These are phyloP conservation scores for Catharus minimus DNA, from an alignment of 2,113 vertebrate genomes.

Conservation along the genomic window DNA sequence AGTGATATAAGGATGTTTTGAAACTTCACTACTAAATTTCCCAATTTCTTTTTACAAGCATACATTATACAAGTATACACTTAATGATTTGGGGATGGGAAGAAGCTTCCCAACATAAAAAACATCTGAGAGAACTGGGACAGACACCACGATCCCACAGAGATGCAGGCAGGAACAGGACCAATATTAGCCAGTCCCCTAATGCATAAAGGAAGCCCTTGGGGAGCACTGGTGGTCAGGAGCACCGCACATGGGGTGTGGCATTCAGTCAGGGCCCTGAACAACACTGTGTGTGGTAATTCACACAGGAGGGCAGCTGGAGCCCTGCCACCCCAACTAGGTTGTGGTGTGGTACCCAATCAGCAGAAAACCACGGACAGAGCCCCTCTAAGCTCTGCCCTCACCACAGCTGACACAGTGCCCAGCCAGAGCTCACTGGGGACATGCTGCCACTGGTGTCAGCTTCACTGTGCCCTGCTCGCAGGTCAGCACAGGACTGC, in stretches of 20 bases:
- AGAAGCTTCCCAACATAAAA: too few relatives aligned
- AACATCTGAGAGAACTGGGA: background rate
- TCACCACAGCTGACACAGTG: background rate
- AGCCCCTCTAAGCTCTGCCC: background rate
- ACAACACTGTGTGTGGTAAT: background rate
- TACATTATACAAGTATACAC: background rate
- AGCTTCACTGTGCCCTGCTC: background rate
- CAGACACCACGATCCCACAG: background rate
- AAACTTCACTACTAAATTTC: background rate
- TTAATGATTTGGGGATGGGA: background rate
- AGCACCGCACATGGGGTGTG: rapidly evolving
- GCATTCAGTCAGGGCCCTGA: rapidly evolving
- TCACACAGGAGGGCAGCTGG: background rate
- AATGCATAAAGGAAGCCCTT: background rate
- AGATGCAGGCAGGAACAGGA: background rate
- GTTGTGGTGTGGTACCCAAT: background rate
- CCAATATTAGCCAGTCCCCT: rapidly evolving
- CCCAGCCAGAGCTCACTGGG: background rate
- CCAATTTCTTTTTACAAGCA: background rate
- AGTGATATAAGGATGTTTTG: background rate
- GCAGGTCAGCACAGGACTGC: background rate
- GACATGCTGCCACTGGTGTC: background rate
- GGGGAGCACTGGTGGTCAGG: too few relatives aligned
- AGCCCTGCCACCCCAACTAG: background rate
- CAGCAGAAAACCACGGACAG: background rate